phyloP scores from a whole-genome alignment of 1,140 invertebrate species.

The Bombus turneri region DNA sequence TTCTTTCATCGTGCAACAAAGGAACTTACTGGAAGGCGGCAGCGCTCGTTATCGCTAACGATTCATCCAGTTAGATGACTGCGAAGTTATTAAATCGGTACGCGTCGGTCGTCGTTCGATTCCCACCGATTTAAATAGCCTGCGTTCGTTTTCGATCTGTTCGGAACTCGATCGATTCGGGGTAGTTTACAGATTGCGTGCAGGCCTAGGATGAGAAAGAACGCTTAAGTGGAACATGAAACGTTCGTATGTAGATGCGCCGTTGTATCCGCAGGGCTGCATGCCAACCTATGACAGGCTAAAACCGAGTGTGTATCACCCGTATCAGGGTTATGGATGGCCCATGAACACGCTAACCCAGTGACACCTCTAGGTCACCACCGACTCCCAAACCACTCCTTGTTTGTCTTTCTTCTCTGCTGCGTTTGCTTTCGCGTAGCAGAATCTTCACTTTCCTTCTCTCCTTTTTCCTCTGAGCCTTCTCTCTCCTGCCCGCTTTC shows the following conservation, averaged over 20 bases:
- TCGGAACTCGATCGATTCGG: no score
- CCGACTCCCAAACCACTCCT: slow-evolving; percentile 29
- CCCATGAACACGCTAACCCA: slow-evolving; percentile 78
- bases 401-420: not conserved
- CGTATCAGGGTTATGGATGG: slow-evolving; percentile 76
- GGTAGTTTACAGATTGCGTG: not conserved
- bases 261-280: slow-evolving; percentile 35
- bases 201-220: slow-evolving; percentile 22
- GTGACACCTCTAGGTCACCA: slow-evolving; percentile 80
- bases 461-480: no score
- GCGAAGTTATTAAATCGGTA: no score
- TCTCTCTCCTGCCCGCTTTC: accelerated
- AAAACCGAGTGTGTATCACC: slow-evolving; percentile 69
- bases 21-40: not conserved
- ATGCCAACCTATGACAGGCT: slow-evolving; percentile 58
- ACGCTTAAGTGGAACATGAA: slow-evolving; percentile 36
- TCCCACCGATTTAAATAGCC: no score
- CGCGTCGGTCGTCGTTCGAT: no score
- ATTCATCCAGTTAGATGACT: not conserved
- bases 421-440: not conserved
- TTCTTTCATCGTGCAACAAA: no score
- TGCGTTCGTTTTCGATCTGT: no score
- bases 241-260: slow-evolving; percentile 40
- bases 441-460: no score
- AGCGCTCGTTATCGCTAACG: not conserved